Evolutionary conservation across 2,797 vertebrate genomes (phyloP), one percentile per base, ranked within the genome.

Genomic region (Semaprochilodus insignis): DNA sequence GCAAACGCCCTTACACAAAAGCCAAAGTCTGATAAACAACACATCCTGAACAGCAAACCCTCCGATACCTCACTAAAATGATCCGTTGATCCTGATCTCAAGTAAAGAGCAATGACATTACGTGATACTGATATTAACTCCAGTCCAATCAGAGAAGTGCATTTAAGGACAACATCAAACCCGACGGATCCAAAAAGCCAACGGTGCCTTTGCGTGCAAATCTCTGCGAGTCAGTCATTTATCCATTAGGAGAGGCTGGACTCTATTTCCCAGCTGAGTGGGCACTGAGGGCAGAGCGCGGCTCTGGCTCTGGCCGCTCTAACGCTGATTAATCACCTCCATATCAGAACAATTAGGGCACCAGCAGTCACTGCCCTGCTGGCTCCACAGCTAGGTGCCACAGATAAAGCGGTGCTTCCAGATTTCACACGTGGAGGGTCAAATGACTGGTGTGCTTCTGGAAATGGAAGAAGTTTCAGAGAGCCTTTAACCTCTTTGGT

Each of bases 201-300:
- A 66, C 16, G 6, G 31, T 17, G 31, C 6, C 5, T 31, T 34
- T 1, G 31, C 16, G 27, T 34, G 31, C 60, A 27, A 63, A 31
- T 63, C 60, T 63, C 23, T 63, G 60, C 25, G 4, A 36, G 63
- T 66, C 63, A 36, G 27, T 34, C 63, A 19, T 66, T 66, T 66
- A 66, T 34, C 63, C 63, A 66, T 66, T 66, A 66, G 63, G 14
- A 34, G 63, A 34, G 27, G 27, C 63, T 19, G 63, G 63, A 66
- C 63, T 66, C 63, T 19, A 66, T 66, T 66, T 66, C 63, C 17
- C 63, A 66, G 63, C 31, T 66, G 63, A 66, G 63, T 66, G 63
- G 31, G 51, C 54, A 74, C 54, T 34, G 71, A 6, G 54, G 48
- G 25, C 23, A 74, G 48, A 31, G 52, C 11, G 15, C 27, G 51